These are phyloP conservation scores for Mico argentatus DNA, from an alignment of 2,797 vertebrate species.

Conservation along the genomic window DNA sequence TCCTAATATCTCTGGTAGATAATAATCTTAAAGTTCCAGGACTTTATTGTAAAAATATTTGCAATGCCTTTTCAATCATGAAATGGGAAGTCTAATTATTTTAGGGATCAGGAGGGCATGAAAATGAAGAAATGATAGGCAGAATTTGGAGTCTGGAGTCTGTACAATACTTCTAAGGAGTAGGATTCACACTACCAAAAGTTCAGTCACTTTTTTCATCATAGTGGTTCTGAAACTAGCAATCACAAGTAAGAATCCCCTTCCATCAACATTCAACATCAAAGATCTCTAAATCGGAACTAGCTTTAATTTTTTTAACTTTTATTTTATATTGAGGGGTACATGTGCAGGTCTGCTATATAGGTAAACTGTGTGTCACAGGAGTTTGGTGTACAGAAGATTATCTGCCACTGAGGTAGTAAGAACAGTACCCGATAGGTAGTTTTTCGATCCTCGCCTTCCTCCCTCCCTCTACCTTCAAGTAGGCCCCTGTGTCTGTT, in stretches of 20 bases:
- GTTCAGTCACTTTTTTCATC: neutral
- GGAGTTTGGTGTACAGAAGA: too few relatives aligned
- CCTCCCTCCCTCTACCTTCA: too few relatives aligned
- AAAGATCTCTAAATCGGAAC: neutral
- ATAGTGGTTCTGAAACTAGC: neutral
- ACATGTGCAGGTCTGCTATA: too few relatives aligned
- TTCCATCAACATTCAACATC: neutral
- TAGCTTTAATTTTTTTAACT: neutral
- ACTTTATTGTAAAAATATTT: slow-evolving; percentile 5
- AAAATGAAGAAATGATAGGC: neutral
- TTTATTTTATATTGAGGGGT: too few relatives aligned
- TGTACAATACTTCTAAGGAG: neutral
- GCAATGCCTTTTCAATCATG: neutral
- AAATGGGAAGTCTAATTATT: neutral
- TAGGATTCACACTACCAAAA: neutral
- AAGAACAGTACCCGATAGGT: too few relatives aligned
- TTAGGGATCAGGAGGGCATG: neutral
- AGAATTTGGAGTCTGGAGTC: neutral
- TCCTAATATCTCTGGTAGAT: neutral
- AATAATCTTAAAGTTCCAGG: neutral
- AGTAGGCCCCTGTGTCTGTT: too few relatives aligned
- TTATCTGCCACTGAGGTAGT: too few relatives aligned
- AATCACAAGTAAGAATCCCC: neutral
- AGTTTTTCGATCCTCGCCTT: too few relatives aligned
- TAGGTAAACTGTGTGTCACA: too few relatives aligned